Evolutionary conservation across 30 jellyfish, hydroid and myxozoan genomes (phyloP).

Genomic region (Hydractinia symbiolongicarpus): DNA sequence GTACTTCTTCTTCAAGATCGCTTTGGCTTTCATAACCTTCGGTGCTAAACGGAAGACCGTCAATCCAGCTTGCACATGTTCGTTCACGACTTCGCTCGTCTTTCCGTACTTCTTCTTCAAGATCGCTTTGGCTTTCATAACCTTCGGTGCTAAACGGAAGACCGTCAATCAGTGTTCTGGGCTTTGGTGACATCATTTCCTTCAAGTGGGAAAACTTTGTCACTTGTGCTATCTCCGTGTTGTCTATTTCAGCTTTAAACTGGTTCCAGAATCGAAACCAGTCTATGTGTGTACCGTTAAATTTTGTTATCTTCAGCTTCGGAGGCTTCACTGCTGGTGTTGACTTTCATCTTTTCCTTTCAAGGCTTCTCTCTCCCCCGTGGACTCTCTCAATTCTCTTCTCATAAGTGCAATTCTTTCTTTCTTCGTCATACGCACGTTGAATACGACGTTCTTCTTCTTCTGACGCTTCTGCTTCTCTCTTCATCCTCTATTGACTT

Average conservation of each 20-base stretch:
- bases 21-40: constrained; percentile 39
- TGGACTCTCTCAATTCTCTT: too few species aligned
- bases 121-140: constrained; percentile 19
- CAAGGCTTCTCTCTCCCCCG: too few species aligned
- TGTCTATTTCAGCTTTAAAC: constrained; percentile 30
- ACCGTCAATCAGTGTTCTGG: constrained; percentile 18
- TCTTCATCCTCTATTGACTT: background rate
- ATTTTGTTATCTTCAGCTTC: constrained; percentile 34
- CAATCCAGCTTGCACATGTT: constrained; percentile 32
- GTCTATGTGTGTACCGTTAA: constrained; percentile 26
- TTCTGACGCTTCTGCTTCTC: background rate
- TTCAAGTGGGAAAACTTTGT: constrained; percentile 31
- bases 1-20: constrained; percentile 29
- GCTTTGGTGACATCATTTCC: constrained; percentile 29
- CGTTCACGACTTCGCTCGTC: constrained; percentile 35
- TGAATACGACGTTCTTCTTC: background rate
- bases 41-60: constrained; percentile 36
- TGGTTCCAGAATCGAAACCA: background rate
- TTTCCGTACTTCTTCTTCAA: constrained; percentile 41
- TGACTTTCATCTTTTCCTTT: too few species aligned
- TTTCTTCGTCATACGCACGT: too few species aligned
- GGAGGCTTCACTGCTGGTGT: constrained; percentile 8
- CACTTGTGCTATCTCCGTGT: constrained; percentile 17
- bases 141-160: constrained; percentile 45
- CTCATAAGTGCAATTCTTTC: too few species aligned